These are phyloP conservation scores for Clanis bilineata DNA, from an alignment of 2,888 invertebrate genomes.

Conservation along the genomic window DNA sequence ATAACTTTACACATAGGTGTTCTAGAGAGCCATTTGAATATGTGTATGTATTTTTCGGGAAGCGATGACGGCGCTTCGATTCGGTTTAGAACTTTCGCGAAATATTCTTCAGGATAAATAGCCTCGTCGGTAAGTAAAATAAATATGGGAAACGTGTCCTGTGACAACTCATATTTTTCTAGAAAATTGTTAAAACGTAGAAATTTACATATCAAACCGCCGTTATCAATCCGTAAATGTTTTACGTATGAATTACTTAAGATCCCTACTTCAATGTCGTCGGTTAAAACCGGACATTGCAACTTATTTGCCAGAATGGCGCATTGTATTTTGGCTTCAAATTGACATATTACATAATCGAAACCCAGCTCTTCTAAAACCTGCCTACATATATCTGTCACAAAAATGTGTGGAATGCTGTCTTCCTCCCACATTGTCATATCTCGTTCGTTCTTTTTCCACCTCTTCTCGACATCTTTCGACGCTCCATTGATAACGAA, in stretches of 20 bases:
- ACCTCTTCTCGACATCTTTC: constrained; percentile 25
- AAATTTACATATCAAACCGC: constrained; percentile 25
- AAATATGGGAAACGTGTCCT: constrained; percentile 38
- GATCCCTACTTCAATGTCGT: constrained; percentile 44
- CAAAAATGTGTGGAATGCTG: constrained; percentile 32
- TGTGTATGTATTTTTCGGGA: not conserved
- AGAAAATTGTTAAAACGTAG: constrained; percentile 34
- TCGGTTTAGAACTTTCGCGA: constrained; percentile 28
- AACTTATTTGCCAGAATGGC: constrained; percentile 42
- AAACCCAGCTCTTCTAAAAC: constrained; percentile 44
- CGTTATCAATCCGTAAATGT: constrained; percentile 23
- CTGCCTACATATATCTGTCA: constrained; percentile 36
- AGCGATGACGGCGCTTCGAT: not conserved
- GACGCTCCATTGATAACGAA: constrained; percentile 49
- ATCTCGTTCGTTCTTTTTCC: constrained; percentile 19
- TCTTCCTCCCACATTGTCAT: not conserved
- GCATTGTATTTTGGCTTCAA: constrained; percentile 41
- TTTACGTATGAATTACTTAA: constrained; percentile 39
- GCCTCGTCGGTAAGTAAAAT: constrained; percentile 35
- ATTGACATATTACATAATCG: constrained; percentile 37
- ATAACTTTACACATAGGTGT: not conserved
- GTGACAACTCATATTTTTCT: constrained; percentile 29
- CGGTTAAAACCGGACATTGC: constrained; percentile 43
- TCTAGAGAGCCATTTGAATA: constrained; percentile 10
- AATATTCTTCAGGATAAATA: constrained; percentile 32